Percentiles rank a stretch among this genome's conserved stretches.
phyloP scores from a whole-genome alignment of 2,797 vertebrate species.

The Xenopus petersii region DNA sequence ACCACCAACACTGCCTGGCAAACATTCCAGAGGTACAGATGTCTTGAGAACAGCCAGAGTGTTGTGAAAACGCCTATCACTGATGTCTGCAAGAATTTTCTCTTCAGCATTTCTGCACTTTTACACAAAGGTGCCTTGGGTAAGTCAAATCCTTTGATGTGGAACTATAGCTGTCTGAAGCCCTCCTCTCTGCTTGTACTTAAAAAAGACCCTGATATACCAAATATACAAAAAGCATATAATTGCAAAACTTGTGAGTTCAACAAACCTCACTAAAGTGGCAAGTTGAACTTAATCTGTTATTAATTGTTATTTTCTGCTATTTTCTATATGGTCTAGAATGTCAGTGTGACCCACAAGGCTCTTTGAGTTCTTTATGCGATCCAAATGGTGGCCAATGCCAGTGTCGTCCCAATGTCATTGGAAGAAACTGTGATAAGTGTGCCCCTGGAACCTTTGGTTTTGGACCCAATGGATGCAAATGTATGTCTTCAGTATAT shows the following conservation, averaged over 20 bases:
- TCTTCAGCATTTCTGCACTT: constrained; percentile 93
- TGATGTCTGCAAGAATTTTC: constrained; percentile 87
- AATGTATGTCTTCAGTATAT: constrained; percentile 69
- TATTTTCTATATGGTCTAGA: constrained; percentile 62
- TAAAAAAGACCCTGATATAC: too few species aligned
- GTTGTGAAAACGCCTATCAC: constrained; percentile 89
- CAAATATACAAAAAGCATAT: too few species aligned
- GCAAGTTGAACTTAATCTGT: too few species aligned
- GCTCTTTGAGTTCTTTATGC: constrained; percentile 89
- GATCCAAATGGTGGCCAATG: constrained; percentile 89
- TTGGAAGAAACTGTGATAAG: constrained; percentile 82
- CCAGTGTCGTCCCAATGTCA: constrained; percentile 84
- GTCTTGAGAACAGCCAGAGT: constrained; percentile 88
- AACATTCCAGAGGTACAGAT: constrained; percentile 91
- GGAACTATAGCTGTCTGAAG: too few species aligned
- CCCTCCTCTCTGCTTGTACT: too few species aligned
- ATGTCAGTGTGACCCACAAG: constrained; percentile 91
- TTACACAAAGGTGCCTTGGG: constrained; percentile 85
- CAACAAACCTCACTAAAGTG: too few species aligned
- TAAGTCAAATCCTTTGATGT: constrained; percentile 55
- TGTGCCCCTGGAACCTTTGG: constrained; percentile 87
- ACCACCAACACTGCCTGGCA: constrained; percentile 80
- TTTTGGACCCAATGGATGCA: constrained; percentile 90
- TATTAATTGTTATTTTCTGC: constrained; percentile 1
- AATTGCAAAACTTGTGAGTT: too few species aligned